Base-by-base conservation (phyloP, 1,140 invertebrate genomes). In the Aphaenogaster floridana region DNA sequence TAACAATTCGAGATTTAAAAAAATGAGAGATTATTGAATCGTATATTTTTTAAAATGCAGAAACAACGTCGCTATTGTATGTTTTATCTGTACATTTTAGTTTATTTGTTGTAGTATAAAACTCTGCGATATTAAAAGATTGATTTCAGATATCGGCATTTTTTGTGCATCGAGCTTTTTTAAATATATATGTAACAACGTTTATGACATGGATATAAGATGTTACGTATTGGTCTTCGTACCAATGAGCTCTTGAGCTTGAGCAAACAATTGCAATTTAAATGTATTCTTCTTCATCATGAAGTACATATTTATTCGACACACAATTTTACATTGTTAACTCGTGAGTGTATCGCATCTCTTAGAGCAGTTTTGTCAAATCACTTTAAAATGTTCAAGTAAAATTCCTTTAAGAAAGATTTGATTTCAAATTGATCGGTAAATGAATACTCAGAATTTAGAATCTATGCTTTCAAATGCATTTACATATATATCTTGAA, bases 91-190 rank as follows among this genome's bases (percentile, higher is more conserved):
- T 36, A 28, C 28, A 28, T 28, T 28, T 28, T 28, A 42, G 9
- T 34, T 52, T 39, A 39, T 48, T 81, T 15, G 7, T 81, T 57
- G 36, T 42, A 2, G 34, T 84, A 84, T 76, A 84, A 74, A 84
- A 84, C n/a, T 76, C 69, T 50, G 69, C 69, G n/a, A 63, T 74
- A 76, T 76, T 84, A 63, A 83, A 83, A 76, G 28, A n/a, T 54
- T 76, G 17, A 84, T 13, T 34, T 69, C 52, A 8, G 9, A 52
- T 61, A 74, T 42, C 36, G 45, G 17, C 21, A 59, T n/a, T 36
- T 6, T 1, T 57, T 36, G 52, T 72, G 39, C 68, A 28, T 36
- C 0, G 68, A 34, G 8, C 13, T 34, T n/a, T 59, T 59, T 83
- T 59, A 13, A 42, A 84, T 63, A 6, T 84, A 63, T 50, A 48